Evolutionary conservation across 1,140 invertebrate species (phyloP).

Genomic region (Drosophila rufa): DNA sequence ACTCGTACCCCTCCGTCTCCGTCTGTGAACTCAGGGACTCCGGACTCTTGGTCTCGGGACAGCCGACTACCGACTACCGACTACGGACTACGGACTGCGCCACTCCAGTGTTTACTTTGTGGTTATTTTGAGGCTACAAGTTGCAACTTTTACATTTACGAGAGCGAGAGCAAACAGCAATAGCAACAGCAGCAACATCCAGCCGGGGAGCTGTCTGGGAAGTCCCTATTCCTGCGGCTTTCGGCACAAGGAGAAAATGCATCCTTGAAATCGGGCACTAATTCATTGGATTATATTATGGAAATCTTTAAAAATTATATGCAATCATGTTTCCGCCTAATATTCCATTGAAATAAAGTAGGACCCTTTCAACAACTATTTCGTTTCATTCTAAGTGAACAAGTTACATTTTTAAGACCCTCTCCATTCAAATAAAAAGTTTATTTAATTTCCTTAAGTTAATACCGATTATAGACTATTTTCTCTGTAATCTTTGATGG

Average conservation of each 20-base stretch:
- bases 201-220: constrained; percentile 16
- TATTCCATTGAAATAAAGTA: too few relatives aligned
- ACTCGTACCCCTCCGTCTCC: constrained; percentile 50
- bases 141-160: constrained; percentile 78
- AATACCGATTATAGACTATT: background rate
- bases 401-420: too few relatives aligned
- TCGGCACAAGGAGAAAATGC: constrained; percentile 2
- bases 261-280: background rate
- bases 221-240: constrained; percentile 9
- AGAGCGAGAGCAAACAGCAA: constrained; percentile 55
- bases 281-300: background rate
- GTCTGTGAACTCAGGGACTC: constrained; percentile 1
- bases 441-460: too few relatives aligned
- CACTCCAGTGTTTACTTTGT: constrained; percentile 82
- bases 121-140: constrained; percentile 82
- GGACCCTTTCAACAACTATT: too few relatives aligned
- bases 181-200: constrained; percentile 31
- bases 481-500: background rate
- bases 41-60: background rate
- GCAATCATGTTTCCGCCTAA: too few relatives aligned
- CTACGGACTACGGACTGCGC: constrained; percentile 31
- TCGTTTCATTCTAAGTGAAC: too few relatives aligned
- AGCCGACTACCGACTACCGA: background rate
- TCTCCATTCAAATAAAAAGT: too few relatives aligned
- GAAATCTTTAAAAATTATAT: background rate